These are phyloP conservation scores for Holothuria glaberrima DNA, from an alignment of 35 echinoderm and acorn worm genomes.

Conservation along the genomic window DNA sequence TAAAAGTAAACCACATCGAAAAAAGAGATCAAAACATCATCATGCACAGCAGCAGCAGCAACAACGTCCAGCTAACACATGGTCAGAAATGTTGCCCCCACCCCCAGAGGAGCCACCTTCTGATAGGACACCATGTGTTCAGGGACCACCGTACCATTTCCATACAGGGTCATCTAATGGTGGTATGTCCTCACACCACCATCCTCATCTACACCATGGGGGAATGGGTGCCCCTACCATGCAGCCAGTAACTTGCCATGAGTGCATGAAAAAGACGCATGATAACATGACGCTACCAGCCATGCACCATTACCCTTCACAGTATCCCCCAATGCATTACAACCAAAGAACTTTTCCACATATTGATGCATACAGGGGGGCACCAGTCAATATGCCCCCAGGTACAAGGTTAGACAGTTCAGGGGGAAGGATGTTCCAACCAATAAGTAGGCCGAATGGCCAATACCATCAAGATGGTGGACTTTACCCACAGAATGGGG, in stretches of 20 bases:
- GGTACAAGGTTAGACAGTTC: slow-evolving; percentile 6
- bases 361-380: slow-evolving; percentile 26
- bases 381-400: neutral
- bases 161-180: slow-evolving; percentile 61
- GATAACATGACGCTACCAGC: slow-evolving; percentile 51
- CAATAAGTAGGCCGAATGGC: slow-evolving; percentile 16
- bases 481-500: slow-evolving; percentile 39
- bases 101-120: slow-evolving; percentile 42
- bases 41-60: slow-evolving; percentile 29
- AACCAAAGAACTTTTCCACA: slow-evolving; percentile 48
- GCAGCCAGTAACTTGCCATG: slow-evolving; percentile 57
- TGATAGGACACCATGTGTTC: slow-evolving; percentile 11
- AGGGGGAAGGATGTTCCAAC: slow-evolving; percentile 47
- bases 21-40: slow-evolving; percentile 32
- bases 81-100: slow-evolving; percentile 46
- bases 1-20: slow-evolving; percentile 50
- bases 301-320: slow-evolving; percentile 38
- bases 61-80: slow-evolving; percentile 33
- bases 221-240: neutral
- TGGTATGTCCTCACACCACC: slow-evolving; percentile 4
- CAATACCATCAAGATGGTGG: slow-evolving; percentile 12
- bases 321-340: slow-evolving; percentile 29
- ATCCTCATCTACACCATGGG: slow-evolving; percentile 4
- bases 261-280: slow-evolving; percentile 46
- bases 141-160: slow-evolving; percentile 28